Evolutionary conservation across 2,888 invertebrate species (phyloP), one percentile per base, ranked within the genome.

Genomic region (Hirtodrosophila histrioides): DNA sequence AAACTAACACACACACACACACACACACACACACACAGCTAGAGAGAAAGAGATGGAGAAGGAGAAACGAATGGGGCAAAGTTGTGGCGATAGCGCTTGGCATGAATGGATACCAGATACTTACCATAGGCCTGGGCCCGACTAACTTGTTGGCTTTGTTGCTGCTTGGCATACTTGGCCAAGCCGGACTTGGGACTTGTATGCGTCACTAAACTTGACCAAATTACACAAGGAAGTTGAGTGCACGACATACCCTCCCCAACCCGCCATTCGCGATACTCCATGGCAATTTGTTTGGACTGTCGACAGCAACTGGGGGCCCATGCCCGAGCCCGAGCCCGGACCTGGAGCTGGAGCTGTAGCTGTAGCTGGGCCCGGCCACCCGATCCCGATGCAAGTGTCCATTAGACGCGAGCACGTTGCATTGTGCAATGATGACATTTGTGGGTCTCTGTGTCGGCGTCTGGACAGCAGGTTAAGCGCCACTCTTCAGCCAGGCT

Each of bases 151-250:
- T 60, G 51, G 54, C 45, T 56, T 55, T 44, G 43, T 7, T 39
- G 49, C 17, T 17, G 43, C 9, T 51, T 74, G 80, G 76, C 80
- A 84, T 72, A 75, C 56, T 61, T 87, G 82, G 74, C 65, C 45
- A 69, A 85, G 83, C 82, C 82, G 88, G 79, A 83, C 82, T 71
- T 50, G 76, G 35, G 58, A 44, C 57, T 62, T 53, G 78, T 55
- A 57, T 88, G 82, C 82, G 86, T 88, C 86, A 88, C 82, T 86
- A 88, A 86, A 88, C 86, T 86, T 88, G 88, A 86, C 86, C 82
- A 88, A 88, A 88, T 86, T 75, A 72, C 69, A 88, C 88, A 82
- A 86, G 88, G 82, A 83, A 83, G 83, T 88, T 51, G 51, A 35
- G 31, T 27, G 40, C 43, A 37, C 41, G 37, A 36, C 24, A 11